Conservation (phyloP, 2,113 vertebrate genomes). For the Coracopsis vasa region DNA sequence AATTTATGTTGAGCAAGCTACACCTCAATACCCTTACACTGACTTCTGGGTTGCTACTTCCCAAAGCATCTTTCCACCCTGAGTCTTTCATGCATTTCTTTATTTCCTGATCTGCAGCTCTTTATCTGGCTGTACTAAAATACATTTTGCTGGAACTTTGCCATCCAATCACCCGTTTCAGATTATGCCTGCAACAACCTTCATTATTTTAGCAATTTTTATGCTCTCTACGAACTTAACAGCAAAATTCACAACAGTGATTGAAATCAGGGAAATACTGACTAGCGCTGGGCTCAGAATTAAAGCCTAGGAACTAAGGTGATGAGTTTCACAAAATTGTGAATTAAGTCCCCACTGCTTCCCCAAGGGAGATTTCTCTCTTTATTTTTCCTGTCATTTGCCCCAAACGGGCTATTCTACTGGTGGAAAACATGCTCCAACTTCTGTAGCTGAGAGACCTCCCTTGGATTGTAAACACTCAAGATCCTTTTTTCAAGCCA, state of each 20-base stretch:
- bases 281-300: neutral
- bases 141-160: neutral
- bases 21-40: neutral
- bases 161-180: neutral
- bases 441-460: slow-evolving; percentile 20
- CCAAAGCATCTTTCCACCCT: neutral
- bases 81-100: neutral
- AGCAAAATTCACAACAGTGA: neutral
- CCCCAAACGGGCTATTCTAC: neutral
- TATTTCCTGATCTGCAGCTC: neutral
- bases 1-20: neutral
- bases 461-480: neutral
- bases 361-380: neutral
- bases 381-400: neutral
- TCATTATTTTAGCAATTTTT: neutral
- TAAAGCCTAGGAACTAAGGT: neutral
- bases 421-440: neutral
- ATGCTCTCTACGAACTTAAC: neutral
- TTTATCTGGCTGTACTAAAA: neutral
- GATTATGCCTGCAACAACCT: neutral
- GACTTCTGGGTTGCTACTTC: neutral
- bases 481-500: slow-evolving; percentile 11
- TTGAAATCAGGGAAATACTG: neutral
- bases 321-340: neutral
- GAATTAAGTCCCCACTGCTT: neutral